Evolutionary conservation across 2,797 vertebrate genomes (phyloP), one percentile per base, ranked within the genome.

Genomic region (Telmatherina bonti): DNA sequence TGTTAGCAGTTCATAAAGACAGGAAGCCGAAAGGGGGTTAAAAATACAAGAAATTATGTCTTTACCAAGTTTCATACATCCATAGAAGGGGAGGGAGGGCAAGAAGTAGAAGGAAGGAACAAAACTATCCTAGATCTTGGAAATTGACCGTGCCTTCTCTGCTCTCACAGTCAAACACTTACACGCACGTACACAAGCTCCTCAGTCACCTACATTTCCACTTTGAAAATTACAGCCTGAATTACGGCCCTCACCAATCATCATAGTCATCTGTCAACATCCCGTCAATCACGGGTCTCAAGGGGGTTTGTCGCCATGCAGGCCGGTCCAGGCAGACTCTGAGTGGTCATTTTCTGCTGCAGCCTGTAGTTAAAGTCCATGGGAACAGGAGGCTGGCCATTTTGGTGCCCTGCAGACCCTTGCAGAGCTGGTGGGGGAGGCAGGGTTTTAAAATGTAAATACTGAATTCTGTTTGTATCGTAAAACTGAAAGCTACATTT

Each of bases 211-310:
- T 90, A 91, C 84, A 87, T 87, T 89, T 90, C 87, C 89, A 90
- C 85, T 85, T 88, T 86, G 81, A 82, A 91, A 93, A 94, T 94
- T 93, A 93, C 80, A 93, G 84, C 82, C 87, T 91, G 76, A 88
- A 84, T 89, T 81, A 86, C 29, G 29, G 72, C 72, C 59, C 82
- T 87, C 91, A 85, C 89, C 91, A 93, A 93, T 94, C 91, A 92
- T 72, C 58, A 76, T 79, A 77, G 31, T 49, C 68, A 82, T 91
- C 87, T 92, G 82, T 92, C 87, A 88, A 80, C 73, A 82, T 73
- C 80, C 79, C 57, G 78, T 87, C 91, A 92, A 92, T 93, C 89
- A 84, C 59, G 24, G 62, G 82, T 74, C 82, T 84, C 66, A 2
- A 43, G 58, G 72, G 72, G 70, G 70, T 84, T 80, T 56, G 85